A percentile compares a stretch with the other conserved stretches of the same genome.
Evolutionary conservation across 92 coral and sea anemone genomes (phyloP).

Genomic region (Umimayanthus kanabou): DNA sequence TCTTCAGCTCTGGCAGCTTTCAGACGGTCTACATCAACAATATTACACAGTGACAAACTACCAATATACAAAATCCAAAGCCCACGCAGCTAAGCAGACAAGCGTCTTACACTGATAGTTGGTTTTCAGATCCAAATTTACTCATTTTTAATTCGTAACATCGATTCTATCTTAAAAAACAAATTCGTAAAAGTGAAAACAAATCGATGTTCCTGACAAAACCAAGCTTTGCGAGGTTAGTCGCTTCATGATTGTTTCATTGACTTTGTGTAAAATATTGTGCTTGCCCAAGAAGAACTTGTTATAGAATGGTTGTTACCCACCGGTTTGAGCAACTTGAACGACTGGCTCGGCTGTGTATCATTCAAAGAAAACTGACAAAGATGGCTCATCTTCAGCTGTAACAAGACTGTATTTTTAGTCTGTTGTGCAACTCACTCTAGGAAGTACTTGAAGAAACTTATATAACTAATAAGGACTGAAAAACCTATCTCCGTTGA

Average conservation of each 20-base stretch:
- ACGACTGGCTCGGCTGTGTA: too few species aligned
- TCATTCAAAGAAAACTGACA: too few species aligned
- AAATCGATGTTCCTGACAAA: background rate
- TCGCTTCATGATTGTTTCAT: background rate
- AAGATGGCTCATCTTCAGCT: background rate
- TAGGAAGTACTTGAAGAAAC: background rate
- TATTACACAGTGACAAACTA: background rate
- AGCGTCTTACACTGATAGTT: background rate
- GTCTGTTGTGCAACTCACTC: too few species aligned
- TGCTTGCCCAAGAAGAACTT: too few species aligned
- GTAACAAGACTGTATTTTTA: background rate
- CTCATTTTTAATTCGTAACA: background rate
- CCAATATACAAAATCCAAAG: too few species aligned
- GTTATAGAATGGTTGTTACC: too few species aligned
- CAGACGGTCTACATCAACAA: background rate
- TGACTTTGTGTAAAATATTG: background rate
- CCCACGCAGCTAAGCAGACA: too few species aligned
- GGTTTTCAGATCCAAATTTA: background rate
- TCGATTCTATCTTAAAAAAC: background rate
- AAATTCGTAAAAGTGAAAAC: background rate
- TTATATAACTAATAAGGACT: too few species aligned
- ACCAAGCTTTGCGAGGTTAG: background rate
- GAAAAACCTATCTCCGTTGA: background rate
- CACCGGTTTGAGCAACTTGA: too few species aligned
- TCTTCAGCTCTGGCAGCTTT: background rate